Conservation (phyloP, 2,888 invertebrate genomes). For the Spialia ferax region DNA sequence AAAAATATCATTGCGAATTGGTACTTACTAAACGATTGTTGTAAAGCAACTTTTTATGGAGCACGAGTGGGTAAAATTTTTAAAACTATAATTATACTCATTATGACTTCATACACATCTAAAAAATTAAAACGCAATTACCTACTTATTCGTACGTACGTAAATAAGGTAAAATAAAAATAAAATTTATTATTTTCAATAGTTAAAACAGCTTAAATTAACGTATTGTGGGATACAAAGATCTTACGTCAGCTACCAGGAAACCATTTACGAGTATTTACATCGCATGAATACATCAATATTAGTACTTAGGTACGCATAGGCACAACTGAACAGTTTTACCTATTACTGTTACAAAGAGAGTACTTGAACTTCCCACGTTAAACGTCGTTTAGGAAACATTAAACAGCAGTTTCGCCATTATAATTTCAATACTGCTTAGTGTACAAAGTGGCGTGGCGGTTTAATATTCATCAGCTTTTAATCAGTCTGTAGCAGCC, state of each 20-base stretch:
- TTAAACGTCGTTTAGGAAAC: constrained; percentile 36
- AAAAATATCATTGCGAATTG: too few relatives aligned
- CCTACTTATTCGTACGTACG: too few relatives aligned
- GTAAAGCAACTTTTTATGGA: too few relatives aligned
- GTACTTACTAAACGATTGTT: too few relatives aligned
- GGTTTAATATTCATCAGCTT: constrained; percentile 78
- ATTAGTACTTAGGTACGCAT: too few relatives aligned
- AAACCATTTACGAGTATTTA: constrained; percentile 36
- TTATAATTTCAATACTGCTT: constrained; percentile 41
- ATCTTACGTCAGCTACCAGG: constrained; percentile 25
- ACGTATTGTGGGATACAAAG: constrained; percentile 14
- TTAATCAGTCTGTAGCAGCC: constrained; percentile 75
- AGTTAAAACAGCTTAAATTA: neutral
- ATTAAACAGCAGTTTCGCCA: constrained; percentile 40
- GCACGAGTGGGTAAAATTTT: too few relatives aligned
- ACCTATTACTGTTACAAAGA: constrained; percentile 30
- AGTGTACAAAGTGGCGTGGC: constrained; percentile 38
- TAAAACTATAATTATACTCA: too few relatives aligned
- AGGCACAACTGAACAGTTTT: too few relatives aligned
- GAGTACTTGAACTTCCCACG: constrained; percentile 39
- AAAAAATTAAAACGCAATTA: too few relatives aligned
- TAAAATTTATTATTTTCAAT: neutral
- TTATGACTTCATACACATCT: too few relatives aligned
- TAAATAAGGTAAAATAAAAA: neutral
- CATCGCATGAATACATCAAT: constrained; percentile 34